Evolutionary conservation across 2,113 vertebrate genomes (phyloP).

Genomic region (Dipodomys stephensi): DNA sequence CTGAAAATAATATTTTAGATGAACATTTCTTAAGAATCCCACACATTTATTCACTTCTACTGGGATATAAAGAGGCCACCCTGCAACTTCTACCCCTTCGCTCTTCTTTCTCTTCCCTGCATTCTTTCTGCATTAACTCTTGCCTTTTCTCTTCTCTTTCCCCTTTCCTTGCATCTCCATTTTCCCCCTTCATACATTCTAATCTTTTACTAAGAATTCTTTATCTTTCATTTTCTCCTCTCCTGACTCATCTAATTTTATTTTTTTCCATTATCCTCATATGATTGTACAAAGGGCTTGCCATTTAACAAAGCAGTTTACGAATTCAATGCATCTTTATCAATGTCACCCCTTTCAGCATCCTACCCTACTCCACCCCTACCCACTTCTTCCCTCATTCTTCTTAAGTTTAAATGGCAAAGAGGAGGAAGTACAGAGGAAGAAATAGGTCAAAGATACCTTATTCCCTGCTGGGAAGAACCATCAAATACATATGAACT

Average conservation of each 20-base stretch:
- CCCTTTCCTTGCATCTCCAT: neutral
- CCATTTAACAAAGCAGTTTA: too few relatives aligned
- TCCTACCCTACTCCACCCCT: too few relatives aligned
- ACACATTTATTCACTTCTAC: neutral
- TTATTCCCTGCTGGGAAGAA: neutral
- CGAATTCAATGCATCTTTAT: too few relatives aligned
- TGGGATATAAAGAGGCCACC: fast-evolving
- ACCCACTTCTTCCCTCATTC: neutral
- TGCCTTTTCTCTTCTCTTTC: too few relatives aligned
- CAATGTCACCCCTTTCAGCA: too few relatives aligned
- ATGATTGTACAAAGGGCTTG: too few relatives aligned
- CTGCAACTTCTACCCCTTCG: neutral
- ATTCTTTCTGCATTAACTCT: neutral
- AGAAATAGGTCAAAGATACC: neutral
- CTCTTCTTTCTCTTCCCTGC: neutral
- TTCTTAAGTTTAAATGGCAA: neutral
- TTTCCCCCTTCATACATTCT: neutral
- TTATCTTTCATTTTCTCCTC: neutral
- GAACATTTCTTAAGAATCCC: neutral
- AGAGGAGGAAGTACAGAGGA: neutral
- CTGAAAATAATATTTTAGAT: neutral
- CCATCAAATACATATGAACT: neutral
- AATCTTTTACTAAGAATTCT: neutral
- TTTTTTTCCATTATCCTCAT: too few relatives aligned
- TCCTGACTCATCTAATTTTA: neutral